Evolutionary conservation across 2,113 vertebrate genomes (phyloP), one percentile per base, ranked within the genome.

Genomic region (Ailuropoda melanoleuca): DNA sequence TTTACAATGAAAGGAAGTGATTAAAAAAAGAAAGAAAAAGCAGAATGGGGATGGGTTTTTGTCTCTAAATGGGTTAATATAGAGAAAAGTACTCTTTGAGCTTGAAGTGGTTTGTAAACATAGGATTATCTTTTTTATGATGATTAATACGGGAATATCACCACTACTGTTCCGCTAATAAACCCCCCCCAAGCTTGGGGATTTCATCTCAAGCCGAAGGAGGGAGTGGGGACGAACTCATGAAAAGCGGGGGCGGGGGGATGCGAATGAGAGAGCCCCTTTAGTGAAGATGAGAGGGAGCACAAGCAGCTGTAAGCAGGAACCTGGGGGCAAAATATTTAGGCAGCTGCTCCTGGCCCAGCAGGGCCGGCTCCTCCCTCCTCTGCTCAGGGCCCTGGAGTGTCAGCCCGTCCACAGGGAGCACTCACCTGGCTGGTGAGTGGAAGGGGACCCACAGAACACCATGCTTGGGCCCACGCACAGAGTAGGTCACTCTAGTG

Each of bases 321-420:
- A 84, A 82, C 23, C 81, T 31, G 64, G 77, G 88, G 82, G 75
- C 91, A 88, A 88, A 97, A 91, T 97, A 96, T 96, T 96, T 96
- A 97, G 95, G 96, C 96, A 98, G 97, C 94, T 92, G 94, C 77
- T 10, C 43, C 1, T 13, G 3, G 0, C 64, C 93, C 91, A 15
- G 95, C 62, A 0, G 21, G 0, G 48, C 88, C 97, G 10, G 55
- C 56, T 48, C n/a, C 66, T 18, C 8, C 66, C 17, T 23, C 46
- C 88, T 1, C 37, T 3, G 48, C 68, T 29, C 23, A 1, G 88
- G 46, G 34, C 86, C 62, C 82, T 29, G 4, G 74, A 37, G 24
- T 13, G 37, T 2, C 23, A 43, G 8, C 17, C 62, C 48, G 37
- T 26, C 2, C 14, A 1, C 39, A 2, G 6, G 26, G 80, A 91